Evolutionary conservation across 2,888 invertebrate genomes (phyloP).

Genomic region (Lampropteryx suffumata): DNA sequence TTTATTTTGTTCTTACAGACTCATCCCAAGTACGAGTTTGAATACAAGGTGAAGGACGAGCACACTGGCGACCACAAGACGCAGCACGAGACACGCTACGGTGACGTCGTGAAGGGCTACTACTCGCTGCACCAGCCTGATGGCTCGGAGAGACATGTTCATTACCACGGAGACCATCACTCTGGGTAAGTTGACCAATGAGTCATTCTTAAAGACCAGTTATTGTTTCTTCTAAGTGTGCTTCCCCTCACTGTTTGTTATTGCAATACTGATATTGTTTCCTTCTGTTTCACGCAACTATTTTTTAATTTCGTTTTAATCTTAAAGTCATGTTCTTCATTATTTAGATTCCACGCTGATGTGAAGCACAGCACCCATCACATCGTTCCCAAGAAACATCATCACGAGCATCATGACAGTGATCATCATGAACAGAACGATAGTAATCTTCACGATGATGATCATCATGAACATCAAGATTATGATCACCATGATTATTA

Average conservation of each 20-base stretch:
- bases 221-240: no score
- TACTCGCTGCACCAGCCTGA: slow-evolving; percentile 66
- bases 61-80: slow-evolving; percentile 73
- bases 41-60: slow-evolving; percentile 69
- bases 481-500: slow-evolving; percentile 58
- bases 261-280: no score
- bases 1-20: slow-evolving; percentile 31
- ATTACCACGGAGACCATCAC: slow-evolving; percentile 68
- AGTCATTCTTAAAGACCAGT: no score
- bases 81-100: slow-evolving; percentile 66
- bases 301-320: no score
- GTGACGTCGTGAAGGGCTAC: slow-evolving; percentile 68
- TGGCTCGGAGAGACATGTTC: slow-evolving; percentile 64
- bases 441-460: neutral
- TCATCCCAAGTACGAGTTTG: slow-evolving; percentile 70
- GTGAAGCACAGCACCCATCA: slow-evolving; percentile 33
- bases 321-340: neutral
- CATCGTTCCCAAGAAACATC: slow-evolving; percentile 39
- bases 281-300: no score
- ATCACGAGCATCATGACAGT: slow-evolving; percentile 29
- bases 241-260: no score
- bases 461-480: slow-evolving; percentile 41
- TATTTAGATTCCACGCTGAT: slow-evolving; percentile 39
- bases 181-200: slow-evolving; percentile 47
- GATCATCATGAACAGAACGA: slow-evolving; percentile 18